phyloP scores from a whole-genome alignment of 1,140 invertebrate species.

The Drosophila asahinai region DNA sequence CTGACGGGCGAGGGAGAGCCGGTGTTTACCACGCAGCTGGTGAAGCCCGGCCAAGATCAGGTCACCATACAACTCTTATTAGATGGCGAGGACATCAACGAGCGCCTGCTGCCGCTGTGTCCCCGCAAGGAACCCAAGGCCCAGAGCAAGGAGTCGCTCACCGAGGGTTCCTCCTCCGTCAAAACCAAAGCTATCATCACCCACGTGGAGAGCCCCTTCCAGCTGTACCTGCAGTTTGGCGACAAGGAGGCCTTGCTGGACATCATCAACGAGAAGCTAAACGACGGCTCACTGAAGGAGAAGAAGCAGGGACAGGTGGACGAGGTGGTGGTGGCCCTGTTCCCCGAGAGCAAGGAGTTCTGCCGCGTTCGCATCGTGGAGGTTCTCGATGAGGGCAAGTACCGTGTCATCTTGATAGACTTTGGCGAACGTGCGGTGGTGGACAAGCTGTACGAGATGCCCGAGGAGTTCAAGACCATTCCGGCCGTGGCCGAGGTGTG shows the following conservation, averaged over 20 bases:
- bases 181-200: constrained; percentile 56
- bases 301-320: constrained; percentile 27
- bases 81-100: constrained; percentile 87
- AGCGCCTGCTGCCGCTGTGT: constrained; percentile 86
- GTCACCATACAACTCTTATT: constrained; percentile 88
- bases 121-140: constrained; percentile 73
- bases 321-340: constrained; percentile 67
- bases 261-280: constrained; percentile 55
- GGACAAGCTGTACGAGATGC: constrained; percentile 87
- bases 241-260: constrained; percentile 55
- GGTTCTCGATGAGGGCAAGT: constrained; percentile 41
- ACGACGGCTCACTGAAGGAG: constrained; percentile 29
- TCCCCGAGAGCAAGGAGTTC: constrained; percentile 55
- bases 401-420: constrained; percentile 89
- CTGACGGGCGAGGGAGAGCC: constrained; percentile 88
- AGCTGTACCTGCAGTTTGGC: constrained; percentile 70
- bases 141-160: not conserved
- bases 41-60: constrained; percentile 87
- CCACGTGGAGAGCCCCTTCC: constrained; percentile 59
- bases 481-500: constrained; percentile 88
- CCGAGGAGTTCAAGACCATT: constrained; percentile 87
- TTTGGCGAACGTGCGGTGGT: constrained; percentile 89
- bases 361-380: constrained; percentile 73
- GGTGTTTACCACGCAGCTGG: constrained; percentile 88
- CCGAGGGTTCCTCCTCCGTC: not conserved